These are phyloP conservation scores for Apistogramma diplotaenia DNA, from an alignment of 2,113 vertebrate species.

Conservation along the genomic window DNA sequence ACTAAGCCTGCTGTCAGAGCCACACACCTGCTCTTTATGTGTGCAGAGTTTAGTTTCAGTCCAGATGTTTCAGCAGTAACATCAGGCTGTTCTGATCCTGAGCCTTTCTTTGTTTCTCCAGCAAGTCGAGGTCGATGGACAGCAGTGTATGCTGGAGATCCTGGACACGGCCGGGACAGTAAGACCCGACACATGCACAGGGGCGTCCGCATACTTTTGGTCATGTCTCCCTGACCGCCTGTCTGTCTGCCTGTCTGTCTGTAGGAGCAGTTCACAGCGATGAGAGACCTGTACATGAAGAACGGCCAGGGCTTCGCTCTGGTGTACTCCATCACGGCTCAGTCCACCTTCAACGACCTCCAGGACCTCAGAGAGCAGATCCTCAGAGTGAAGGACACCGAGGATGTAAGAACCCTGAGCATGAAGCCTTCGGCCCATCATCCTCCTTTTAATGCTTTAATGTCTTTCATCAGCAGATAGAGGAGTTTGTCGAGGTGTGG, in stretches of 20 bases:
- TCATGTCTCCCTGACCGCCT: background rate
- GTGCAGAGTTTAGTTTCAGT: background rate
- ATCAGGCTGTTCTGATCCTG: too few relatives aligned
- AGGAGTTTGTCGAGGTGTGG: background rate
- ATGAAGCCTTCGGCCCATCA: background rate
- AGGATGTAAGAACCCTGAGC: constrained; percentile 55
- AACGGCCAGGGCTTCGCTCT: constrained; percentile 75
- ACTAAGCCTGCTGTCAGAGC: too few relatives aligned
- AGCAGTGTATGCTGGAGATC: constrained; percentile 74
- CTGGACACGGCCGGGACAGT: constrained; percentile 70
- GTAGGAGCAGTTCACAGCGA: constrained; percentile 74
- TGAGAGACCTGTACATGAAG: constrained; percentile 75
- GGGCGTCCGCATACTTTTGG: background rate
- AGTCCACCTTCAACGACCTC: constrained; percentile 74
- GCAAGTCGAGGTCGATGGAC: constrained; percentile 74
- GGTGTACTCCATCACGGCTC: constrained; percentile 73
- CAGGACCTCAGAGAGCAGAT: constrained; percentile 73
- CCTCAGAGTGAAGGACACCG: constrained; percentile 72
- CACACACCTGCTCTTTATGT: too few relatives aligned
- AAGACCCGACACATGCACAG: constrained; percentile 13
- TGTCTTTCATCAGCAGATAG: background rate
- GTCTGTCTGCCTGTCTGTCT: background rate
- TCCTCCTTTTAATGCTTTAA: background rate
- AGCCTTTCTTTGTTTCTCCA: background rate
- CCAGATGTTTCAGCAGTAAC: too few relatives aligned